Evolutionary conservation across 2,888 invertebrate species (phyloP), one percentile per base, ranked within the genome.

Genomic region (Aelia acuminata): DNA sequence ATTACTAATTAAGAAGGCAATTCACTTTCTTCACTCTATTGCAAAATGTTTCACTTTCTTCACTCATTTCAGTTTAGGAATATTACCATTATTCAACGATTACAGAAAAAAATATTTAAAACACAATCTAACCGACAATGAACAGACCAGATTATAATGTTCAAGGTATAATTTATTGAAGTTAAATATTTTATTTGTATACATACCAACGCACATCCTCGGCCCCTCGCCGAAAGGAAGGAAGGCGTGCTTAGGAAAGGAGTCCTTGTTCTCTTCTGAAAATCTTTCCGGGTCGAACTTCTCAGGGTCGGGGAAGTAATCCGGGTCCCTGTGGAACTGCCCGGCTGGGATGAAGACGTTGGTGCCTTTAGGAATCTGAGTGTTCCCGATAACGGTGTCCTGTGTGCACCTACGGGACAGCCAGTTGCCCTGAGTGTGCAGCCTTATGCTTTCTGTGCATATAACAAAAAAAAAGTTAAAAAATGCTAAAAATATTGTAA

Each of bases 271-370:
- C 88, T 94, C 93, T 13, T 93, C 92, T 0, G 93, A 91, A 91
- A 95, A 95, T 89, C 95, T 92, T 43, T 95, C 94, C 0, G 95
- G 95, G 87, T 94, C 93, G 89, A 95, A 95, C 49, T 93, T 92
- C 2, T 94, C 93, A 0, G 95, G 95, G 20, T 95, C 93, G 0
- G 94, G 94, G 90, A 94, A 95, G 90, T 94, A 92, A 1, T 93
- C 93, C 0, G 94, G 93, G 91, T 95, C 95, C 91, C 94, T 94
- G 90, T 95, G 95, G 90, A 95, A 94, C 35, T 94, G 93, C 90
- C 93, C 93, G 13, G 93, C 92, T 15, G 95, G 94, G 80, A 95
- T 93, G 35, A 94, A 92, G 10, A 94, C 91, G 26, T 92, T 90
- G 0, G 93, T 93, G 4, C 90, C 90, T 47, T 89, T 49, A 13